phyloP scores from a whole-genome alignment of 2,888 invertebrate species.

The Sarcophaga variegata region DNA sequence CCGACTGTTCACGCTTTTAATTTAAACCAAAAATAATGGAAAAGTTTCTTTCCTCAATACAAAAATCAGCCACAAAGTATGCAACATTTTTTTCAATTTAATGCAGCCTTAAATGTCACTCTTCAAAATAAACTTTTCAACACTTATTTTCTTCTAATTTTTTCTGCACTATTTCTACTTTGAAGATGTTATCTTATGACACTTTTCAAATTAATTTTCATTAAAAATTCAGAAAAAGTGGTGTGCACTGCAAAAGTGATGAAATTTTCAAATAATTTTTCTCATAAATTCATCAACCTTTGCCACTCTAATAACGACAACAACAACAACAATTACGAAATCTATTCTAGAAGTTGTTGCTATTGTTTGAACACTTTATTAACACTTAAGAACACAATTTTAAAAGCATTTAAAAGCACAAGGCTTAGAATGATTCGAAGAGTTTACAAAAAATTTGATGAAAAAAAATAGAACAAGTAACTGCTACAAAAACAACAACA shows the following conservation, averaged over 20 bases:
- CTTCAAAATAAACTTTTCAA: background rate
- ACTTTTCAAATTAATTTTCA: background rate
- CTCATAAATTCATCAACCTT: slow-evolving; percentile 49
- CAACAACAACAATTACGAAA: background rate
- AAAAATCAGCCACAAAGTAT: background rate
- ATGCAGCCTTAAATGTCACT: background rate
- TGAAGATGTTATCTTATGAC: background rate
- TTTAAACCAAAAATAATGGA: too few relatives aligned
- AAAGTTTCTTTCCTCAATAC: too few relatives aligned
- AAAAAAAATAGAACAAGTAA: too few relatives aligned
- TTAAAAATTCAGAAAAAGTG: background rate
- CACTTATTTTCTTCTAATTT: background rate
- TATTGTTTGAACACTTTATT: slow-evolving; percentile 39
- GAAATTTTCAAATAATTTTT: slow-evolving; percentile 35
- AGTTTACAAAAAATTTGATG: background rate
- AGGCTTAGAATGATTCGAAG: too few relatives aligned
- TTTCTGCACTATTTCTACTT: background rate
- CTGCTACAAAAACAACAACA: too few relatives aligned
- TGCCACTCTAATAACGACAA: slow-evolving; percentile 9
- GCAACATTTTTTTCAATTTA: background rate
- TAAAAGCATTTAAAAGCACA: too few relatives aligned
- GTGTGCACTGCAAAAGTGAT: background rate
- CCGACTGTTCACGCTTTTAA: too few relatives aligned
- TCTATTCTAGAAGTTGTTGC: background rate
- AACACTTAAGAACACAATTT: slow-evolving; percentile 43